phyloP scores from a whole-genome alignment of 2,888 invertebrate genomes.

The Furcula furcula region DNA sequence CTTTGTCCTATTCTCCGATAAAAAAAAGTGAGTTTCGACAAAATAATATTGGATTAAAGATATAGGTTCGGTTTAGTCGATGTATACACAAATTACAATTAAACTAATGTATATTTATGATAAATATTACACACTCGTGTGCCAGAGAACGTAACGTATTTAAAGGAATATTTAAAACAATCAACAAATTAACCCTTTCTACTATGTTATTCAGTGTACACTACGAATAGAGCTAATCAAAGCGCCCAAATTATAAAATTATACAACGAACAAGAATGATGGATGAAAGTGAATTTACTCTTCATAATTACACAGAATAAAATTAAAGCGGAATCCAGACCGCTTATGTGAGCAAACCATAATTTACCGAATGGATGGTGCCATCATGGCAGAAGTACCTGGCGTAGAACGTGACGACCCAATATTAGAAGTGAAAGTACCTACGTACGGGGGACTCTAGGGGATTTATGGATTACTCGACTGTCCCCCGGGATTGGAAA shows the following conservation, averaged over 20 bases:
- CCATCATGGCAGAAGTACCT: conserved; percentile 13
- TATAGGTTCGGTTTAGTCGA: too few species aligned
- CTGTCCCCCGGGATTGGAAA: conserved; percentile 59
- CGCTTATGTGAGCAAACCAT: conserved; percentile 10
- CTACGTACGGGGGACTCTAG: conserved; percentile 38
- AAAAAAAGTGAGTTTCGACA: too few species aligned
- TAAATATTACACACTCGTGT: too few species aligned
- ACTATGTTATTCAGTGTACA: neutral
- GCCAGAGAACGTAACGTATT: too few species aligned
- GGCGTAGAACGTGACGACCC: conserved; percentile 24
- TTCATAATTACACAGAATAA: neutral
- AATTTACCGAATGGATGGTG: conserved; percentile 8
- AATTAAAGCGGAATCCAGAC: neutral
- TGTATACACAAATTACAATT: too few species aligned
- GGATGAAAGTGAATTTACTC: conserved; percentile 1
- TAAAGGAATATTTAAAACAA: too few species aligned
- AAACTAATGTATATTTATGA: too few species aligned
- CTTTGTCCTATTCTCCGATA: too few species aligned
- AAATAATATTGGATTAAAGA: too few species aligned
- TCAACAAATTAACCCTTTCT: too few species aligned
- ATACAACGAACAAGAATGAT: neutral
- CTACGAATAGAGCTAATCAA: neutral
- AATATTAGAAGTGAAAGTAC: conserved; percentile 40
- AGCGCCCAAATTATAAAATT: neutral
- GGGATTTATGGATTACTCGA: conserved; percentile 65